Evolutionary conservation across 2,888 invertebrate genomes (phyloP).

Genomic region (Dryobota labecula): DNA sequence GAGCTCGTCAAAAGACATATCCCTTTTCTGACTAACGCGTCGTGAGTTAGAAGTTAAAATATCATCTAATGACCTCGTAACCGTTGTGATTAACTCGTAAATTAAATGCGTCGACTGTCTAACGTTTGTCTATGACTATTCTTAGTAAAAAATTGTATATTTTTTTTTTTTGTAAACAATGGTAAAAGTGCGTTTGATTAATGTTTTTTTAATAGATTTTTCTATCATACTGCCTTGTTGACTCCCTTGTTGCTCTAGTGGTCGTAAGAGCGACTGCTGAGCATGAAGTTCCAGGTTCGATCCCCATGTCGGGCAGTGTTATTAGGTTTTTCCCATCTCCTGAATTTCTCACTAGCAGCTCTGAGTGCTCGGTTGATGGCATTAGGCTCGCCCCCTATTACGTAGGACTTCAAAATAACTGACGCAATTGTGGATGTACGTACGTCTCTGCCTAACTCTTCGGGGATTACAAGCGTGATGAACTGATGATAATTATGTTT

Average conservation of each 20-base stretch:
- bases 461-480: neutral
- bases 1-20: slow-evolving; percentile 71
- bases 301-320: neutral
- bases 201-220: neutral
- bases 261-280: neutral
- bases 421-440: neutral
- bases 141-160: slow-evolving; percentile 22
- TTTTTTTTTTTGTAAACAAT: slow-evolving; percentile 8
- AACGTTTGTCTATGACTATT: slow-evolving; percentile 46
- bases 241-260: neutral
- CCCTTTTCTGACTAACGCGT: slow-evolving; percentile 68
- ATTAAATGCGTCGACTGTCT: slow-evolving; percentile 55
- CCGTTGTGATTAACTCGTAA: slow-evolving; percentile 57
- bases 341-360: neutral
- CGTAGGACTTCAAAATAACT: neutral
- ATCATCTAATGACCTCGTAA: slow-evolving; percentile 65
- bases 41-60: slow-evolving; percentile 63
- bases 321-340: neutral
- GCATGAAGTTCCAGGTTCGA: neutral
- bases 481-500: too few species aligned
- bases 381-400: neutral
- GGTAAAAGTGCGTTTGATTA: neutral
- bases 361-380: neutral
- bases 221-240: neutral
- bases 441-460: too few species aligned